Conservation (phyloP, 2,797 vertebrate species). For the Salmo trutta region DNA sequence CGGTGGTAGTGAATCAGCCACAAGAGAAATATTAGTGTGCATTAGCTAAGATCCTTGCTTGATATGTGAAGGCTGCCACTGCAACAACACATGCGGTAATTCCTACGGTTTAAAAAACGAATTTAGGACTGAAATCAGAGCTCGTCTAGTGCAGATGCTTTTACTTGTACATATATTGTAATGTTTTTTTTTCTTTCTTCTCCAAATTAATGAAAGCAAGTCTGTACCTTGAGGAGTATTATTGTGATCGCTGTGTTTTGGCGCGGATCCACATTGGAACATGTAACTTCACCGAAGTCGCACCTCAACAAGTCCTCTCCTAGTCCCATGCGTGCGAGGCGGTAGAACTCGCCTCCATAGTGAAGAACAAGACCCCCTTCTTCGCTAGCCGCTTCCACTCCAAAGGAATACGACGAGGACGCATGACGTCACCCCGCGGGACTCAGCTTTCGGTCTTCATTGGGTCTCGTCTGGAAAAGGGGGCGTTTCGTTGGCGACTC, state of each 20-base stretch:
- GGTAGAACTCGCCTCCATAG: constrained; percentile 74
- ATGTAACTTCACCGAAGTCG: constrained; percentile 53
- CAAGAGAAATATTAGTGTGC: constrained; percentile 60
- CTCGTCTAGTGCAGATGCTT: constrained; percentile 26
- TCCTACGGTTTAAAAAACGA: not conserved
- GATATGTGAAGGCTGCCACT: constrained; percentile 11
- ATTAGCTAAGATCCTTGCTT: constrained; percentile 38
- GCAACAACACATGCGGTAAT: not conserved
- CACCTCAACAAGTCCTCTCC: constrained; percentile 50
- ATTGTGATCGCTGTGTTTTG: constrained; percentile 51
- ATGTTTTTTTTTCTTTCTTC: constrained; percentile 14
- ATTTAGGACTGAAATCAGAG: constrained; percentile 52
- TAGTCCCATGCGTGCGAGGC: constrained; percentile 57
- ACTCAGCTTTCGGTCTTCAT: constrained; percentile 64
- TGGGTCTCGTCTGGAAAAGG: constrained; percentile 50
- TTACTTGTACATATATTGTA: constrained; percentile 41
- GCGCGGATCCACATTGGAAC: constrained; percentile 59
- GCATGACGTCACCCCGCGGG: constrained; percentile 80
- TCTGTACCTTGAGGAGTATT: constrained; percentile 69
- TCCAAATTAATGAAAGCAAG: constrained; percentile 26
- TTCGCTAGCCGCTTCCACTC: constrained; percentile 72
- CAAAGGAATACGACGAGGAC: constrained; percentile 62
- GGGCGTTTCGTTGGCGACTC: constrained; percentile 41
- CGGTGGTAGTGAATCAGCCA: constrained; percentile 47
- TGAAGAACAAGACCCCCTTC: constrained; percentile 56